These are phyloP conservation scores for Plumapathes pennacea DNA, from an alignment of 92 coral and sea anemone genomes.

Conservation along the genomic window DNA sequence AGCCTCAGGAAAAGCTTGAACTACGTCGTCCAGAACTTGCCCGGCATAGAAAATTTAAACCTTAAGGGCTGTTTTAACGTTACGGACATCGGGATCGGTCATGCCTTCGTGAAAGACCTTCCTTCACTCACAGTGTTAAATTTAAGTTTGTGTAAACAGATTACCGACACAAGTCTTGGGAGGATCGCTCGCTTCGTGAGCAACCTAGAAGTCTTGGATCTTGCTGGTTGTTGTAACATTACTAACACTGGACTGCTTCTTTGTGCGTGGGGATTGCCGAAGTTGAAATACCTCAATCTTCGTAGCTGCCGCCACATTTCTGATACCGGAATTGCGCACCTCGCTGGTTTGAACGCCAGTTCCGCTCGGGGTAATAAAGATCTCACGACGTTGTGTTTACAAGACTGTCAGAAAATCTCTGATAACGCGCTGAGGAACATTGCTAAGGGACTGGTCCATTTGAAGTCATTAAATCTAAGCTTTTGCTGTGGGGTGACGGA, in stretches of 20 bases:
- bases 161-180: conserved; percentile 94
- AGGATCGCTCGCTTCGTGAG: conserved; percentile 85
- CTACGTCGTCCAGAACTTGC: conserved; percentile 87
- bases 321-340: conserved; percentile 96
- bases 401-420: conserved; percentile 99
- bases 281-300: conserved; percentile 82
- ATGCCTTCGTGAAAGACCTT: conserved; percentile 96
- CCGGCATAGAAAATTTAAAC: conserved; percentile 86
- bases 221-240: conserved; percentile 98
- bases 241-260: conserved; percentile 89
- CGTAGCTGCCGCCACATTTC: conserved; percentile 99
- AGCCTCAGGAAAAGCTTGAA: conserved; percentile 91
- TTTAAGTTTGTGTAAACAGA: conserved; percentile 99
- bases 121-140: conserved; percentile 97
- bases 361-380: conserved; percentile 88
- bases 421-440: conserved; percentile 97
- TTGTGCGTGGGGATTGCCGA: conserved; percentile 94
- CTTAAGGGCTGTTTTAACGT: conserved; percentile 98
- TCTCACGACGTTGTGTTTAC: conserved; percentile 96
- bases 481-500: conserved; percentile 93
- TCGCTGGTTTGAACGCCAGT: conserved; percentile 84
- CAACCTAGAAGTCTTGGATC: conserved; percentile 92
- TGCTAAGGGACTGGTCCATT: conserved; percentile 83
- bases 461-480: conserved; percentile 88
- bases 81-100: conserved; percentile 94